Evolutionary conservation across 2,888 invertebrate genomes (phyloP).

Genomic region (Rutpela maculata): DNA sequence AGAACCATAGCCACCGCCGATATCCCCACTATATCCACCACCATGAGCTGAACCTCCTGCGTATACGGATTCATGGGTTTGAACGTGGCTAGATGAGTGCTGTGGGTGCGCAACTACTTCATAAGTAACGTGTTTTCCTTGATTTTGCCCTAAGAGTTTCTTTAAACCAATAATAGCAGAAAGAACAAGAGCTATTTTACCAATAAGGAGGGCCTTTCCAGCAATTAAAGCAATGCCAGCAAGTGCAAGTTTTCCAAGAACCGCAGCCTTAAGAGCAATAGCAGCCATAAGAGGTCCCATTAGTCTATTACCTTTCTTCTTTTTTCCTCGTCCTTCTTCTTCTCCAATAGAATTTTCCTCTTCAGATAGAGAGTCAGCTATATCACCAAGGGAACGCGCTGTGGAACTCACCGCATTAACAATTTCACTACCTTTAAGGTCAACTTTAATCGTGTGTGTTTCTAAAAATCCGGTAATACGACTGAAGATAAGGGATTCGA

Average conservation of each 20-base stretch:
- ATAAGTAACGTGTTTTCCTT: conserved; percentile 89
- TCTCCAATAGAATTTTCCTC: conserved; percentile 77
- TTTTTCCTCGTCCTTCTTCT: conserved; percentile 85
- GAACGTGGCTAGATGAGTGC: conserved; percentile 82
- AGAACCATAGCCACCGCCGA: conserved; percentile 74
- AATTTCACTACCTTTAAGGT: conserved; percentile 89
- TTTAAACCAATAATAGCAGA: conserved; percentile 90
- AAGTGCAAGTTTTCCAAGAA: conserved; percentile 85
- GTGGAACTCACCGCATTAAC: conserved; percentile 87
- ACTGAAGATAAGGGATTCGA: conserved; percentile 80
- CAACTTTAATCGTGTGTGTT: conserved; percentile 88
- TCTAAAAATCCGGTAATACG: conserved; percentile 86
- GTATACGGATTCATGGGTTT: conserved; percentile 81
- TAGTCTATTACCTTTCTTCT: conserved; percentile 88
- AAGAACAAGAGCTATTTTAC: conserved; percentile 89
- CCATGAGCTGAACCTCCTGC: conserved; percentile 69
- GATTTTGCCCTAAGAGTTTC: conserved; percentile 84
- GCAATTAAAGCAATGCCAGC: conserved; percentile 90
- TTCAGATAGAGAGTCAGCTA: conserved; percentile 80
- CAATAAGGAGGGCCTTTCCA: conserved; percentile 89
- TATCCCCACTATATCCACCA: conserved; percentile 77
- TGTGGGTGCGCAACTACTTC: conserved; percentile 92
- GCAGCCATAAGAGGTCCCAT: conserved; percentile 86
- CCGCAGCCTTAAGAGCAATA: conserved; percentile 86
- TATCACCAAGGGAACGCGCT: conserved; percentile 87